A percentile compares a stretch with the other conserved stretches of the same genome.
Conservation (phyloP, 2,113 vertebrate genomes). For the Colius striatus region DNA sequence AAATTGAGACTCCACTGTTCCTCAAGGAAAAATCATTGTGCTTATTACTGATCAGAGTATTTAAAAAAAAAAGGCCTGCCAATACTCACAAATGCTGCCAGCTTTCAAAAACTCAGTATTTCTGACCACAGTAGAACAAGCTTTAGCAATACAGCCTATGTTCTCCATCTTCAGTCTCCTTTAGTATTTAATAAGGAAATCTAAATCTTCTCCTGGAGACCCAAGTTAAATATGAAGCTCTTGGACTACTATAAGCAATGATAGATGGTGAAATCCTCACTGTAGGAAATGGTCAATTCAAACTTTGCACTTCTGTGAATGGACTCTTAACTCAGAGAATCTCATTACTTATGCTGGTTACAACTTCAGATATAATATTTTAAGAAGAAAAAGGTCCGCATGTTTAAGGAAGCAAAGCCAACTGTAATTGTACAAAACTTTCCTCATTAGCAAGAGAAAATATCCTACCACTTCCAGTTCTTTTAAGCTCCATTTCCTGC, state of each 20-base stretch:
- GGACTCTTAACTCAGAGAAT: neutral
- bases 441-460: neutral
- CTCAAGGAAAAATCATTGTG: neutral
- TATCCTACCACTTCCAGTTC: slow-evolving; percentile 90
- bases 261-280: neutral
- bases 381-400: neutral
- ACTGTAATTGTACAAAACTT: neutral
- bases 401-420: neutral
- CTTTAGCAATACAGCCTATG: neutral
- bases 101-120: neutral
- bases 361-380: neutral
- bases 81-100: neutral
- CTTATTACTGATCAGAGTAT: neutral
- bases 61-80: neutral
- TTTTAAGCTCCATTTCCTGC: slow-evolving; percentile 99
- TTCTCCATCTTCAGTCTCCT: neutral
- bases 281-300: neutral
- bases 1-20: neutral
- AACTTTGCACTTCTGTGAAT: neutral
- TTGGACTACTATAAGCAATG: neutral
- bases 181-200: neutral
- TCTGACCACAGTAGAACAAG: neutral
- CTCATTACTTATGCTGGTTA: neutral
- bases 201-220: neutral
- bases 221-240: neutral